Conservation (phyloP, 2,888 invertebrate genomes). For the Pachycephus smyrnensis region DNA sequence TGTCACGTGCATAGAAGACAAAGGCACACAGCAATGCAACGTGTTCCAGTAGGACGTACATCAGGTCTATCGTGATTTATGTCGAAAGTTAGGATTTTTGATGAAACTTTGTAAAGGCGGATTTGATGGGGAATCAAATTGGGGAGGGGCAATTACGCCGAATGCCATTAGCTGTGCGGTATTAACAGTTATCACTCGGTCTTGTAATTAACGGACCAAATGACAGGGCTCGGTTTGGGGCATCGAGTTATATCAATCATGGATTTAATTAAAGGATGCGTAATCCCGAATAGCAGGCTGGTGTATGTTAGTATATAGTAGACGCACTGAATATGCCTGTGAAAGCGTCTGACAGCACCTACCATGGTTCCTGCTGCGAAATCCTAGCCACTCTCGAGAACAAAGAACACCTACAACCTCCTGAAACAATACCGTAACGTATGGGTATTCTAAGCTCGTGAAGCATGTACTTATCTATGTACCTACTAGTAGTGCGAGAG, state of each 20-base stretch:
- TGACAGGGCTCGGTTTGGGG: slow-evolving; percentile 44
- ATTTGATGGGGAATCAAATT: not conserved
- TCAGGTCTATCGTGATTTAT: not conserved
- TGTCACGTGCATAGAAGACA: not conserved
- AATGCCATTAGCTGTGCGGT: slow-evolving; percentile 36
- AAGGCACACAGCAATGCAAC: not conserved
- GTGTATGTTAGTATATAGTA: not conserved
- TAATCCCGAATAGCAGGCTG: not conserved
- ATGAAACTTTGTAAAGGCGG: not conserved
- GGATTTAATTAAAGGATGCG: slow-evolving; percentile 47
- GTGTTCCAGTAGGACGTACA: not conserved
- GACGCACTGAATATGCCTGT: not conserved
- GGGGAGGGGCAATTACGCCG: slow-evolving; percentile 27
- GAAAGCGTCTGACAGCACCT: not conserved
- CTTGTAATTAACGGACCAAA: slow-evolving; percentile 47
- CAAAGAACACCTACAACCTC: not conserved
- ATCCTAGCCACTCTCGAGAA: not conserved
- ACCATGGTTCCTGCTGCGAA: not conserved
- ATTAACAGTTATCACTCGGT: slow-evolving; percentile 36
- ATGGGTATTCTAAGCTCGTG: not conserved
- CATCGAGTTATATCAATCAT: slow-evolving; percentile 41
- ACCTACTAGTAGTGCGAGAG: not conserved
- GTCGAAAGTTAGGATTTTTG: not conserved
- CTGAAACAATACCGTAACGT: not conserved
- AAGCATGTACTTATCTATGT: not conserved